Base-by-base conservation (phyloP, 2,113 vertebrate species). In the Carassius gibelio region DNA sequence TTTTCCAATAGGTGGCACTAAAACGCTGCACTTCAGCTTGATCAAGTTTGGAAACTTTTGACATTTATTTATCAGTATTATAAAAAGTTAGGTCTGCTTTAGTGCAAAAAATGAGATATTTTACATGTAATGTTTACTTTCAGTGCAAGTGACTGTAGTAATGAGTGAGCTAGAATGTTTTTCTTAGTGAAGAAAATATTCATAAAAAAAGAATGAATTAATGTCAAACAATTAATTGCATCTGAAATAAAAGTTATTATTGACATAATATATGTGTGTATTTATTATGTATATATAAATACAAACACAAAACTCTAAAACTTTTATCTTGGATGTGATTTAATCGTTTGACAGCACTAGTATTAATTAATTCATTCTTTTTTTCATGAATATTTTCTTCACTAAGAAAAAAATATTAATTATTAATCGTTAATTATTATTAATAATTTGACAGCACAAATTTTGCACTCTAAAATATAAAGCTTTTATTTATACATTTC, bases 1-100 rank as follows among this genome's bases (percentile, higher is more conserved):
- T 48, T 45, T 78, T 57, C 83, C 87, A 85, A 17, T 83, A 85
- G 87, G 55, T 83, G 87, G 80, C 81, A 59, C 75, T 79, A 48
- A 83, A 72, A 74, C 64, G 3, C 61, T 26, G 26, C 36, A 74
- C 55, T 81, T 42, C 26, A 38, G 7, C 36, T n/a, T 59, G 34
- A 68, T 21, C 21, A 48, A 64, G n/a, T 19, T 19, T 36, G n/a
- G 34, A 68, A 9, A 10, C 5, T 48, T 23, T 5, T 61, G 5
- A 36, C 14, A 83, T 48, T 42, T n/a, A 4, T 9, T 76, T 21
- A 45, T n/a, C 21, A 74, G 10, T 6, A n/a, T n/a, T n/a, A 9
- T 45, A 74, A 74, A 13, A 72, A 7, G 71, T 48, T 48, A 45
- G 23, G 21, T n/a, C 36, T 42, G 36, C 9, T 71, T 9, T 71